Base-by-base conservation (phyloP, 2,113 vertebrate genomes). In the Odocoileus hemionus region DNA sequence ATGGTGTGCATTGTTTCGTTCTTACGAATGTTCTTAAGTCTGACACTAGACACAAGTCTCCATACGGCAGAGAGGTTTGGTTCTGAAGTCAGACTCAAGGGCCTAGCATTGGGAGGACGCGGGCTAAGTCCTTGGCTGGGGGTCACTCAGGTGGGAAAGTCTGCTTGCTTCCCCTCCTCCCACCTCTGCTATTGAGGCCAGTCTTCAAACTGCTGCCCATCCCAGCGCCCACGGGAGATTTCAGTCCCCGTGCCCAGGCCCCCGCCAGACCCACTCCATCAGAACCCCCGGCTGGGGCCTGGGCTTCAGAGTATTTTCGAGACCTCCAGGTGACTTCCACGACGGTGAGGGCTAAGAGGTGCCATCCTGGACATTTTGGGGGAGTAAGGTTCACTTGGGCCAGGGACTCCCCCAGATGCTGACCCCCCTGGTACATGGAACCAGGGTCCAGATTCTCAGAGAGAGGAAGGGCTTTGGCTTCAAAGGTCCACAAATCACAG, bases 401-500 rank as follows among this genome's bases (percentile, higher is more conserved):
- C 43, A 10, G 50, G 39, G 57, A 3, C 60, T 52, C 36, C 54
- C 70, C 80, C 1, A 1, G 67, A 0, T 30, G 25, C 79, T 1
- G 14, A 57, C 88, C 21, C 2, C 6, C 30, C 55, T 30, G 33
- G 39, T 7, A 23, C 47, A 43, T 12, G 50, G 45, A 67, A 5
- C 25, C 39, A 45, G 17, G 50, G 8, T 52, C 16, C 1, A 2
- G 57, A 80, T 33, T 33, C 45, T 85, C 23, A 39, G 92, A 5
- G 0, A n/a, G 39, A 52, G 36, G 30, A 45, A 15, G 2, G 36
- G 6, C 26, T 13, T 23, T 30, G 14, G 26, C 11, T 83, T 86
- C 50, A 3, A 8, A 12, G 36, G 19, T 17, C 30, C 19, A 47
- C 21, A 13, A 6, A 50, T 0, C 58, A 39, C 1, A 0, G 1